A percentile compares a stretch with the other conserved stretches of the same genome.
Evolutionary conservation across 2,888 invertebrate genomes (phyloP).

Genomic region (Caenorhabditis sulstoni): DNA sequence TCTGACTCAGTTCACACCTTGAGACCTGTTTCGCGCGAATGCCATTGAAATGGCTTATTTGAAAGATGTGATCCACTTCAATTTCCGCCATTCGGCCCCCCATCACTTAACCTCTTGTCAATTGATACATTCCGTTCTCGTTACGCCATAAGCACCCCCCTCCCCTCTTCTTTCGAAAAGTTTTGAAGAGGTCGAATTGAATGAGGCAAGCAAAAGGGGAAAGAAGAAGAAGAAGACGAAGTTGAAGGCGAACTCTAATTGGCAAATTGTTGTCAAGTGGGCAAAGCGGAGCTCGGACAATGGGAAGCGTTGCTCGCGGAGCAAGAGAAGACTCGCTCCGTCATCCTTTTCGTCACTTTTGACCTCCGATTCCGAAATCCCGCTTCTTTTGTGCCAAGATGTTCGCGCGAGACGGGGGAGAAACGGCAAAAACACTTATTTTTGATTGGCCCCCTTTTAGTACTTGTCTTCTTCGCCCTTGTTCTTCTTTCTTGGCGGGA

Average conservation of each 20-base stretch:
- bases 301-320: background rate
- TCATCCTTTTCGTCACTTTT: too few species aligned
- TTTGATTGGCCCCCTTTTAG: background rate
- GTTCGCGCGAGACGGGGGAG: too few species aligned
- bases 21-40: too few species aligned
- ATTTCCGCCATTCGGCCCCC: too few species aligned
- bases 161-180: background rate
- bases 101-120: constrained; percentile 11
- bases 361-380: too few species aligned
- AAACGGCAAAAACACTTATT: constrained; percentile 3
- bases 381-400: too few species aligned
- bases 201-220: background rate
- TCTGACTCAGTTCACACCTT: too few species aligned
- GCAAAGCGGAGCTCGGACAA: background rate
- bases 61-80: too few species aligned
- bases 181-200: constrained; percentile 1
- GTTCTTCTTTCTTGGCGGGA: background rate
- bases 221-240: background rate
- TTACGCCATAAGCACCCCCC: constrained; percentile 7
- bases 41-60: too few species aligned
- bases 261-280: constrained; percentile 22
- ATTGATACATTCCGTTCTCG: background rate
- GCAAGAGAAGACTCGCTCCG: background rate
- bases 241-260: constrained; percentile 1
- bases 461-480: constrained; percentile 4